A percentile compares a stretch with the other conserved stretches of the same genome.
These are phyloP conservation scores for Reinhardtius hippoglossoides DNA, from an alignment of 2,113 vertebrate species.

Conservation along the genomic window DNA sequence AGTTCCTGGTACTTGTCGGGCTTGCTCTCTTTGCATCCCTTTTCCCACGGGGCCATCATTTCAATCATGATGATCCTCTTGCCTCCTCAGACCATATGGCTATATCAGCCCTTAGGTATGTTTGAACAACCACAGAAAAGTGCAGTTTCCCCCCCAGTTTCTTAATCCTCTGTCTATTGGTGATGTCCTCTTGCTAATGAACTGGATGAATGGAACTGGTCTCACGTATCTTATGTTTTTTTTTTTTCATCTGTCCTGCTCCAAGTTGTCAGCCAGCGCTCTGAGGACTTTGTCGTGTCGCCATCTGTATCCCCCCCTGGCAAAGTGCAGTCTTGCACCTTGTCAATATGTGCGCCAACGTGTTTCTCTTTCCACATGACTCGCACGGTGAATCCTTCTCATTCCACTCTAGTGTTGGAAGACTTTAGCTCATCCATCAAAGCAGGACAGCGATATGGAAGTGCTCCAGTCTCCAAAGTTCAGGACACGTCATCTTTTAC, in stretches of 20 bases:
- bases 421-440: neutral
- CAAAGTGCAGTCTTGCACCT: neutral
- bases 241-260: neutral
- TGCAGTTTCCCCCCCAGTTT: no score
- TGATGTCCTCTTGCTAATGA: neutral
- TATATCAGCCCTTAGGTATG: neutral
- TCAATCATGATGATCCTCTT: neutral
- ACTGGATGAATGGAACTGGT: neutral
- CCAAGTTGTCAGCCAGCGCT: neutral
- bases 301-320: conserved; percentile 4
- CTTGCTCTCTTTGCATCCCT: neutral
- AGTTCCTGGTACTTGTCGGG: neutral
- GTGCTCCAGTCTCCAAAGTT: neutral
- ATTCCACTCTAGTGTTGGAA: neutral
- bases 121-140: neutral
- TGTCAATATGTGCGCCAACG: neutral
- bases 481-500: neutral
- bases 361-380: neutral
- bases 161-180: neutral
- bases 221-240: no score
- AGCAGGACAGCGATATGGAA: neutral
- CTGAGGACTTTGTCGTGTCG: neutral
- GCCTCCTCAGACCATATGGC: neutral
- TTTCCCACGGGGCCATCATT: neutral
- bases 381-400: neutral